These are phyloP conservation scores for Labroides dimidiatus DNA, from an alignment of 2,797 vertebrate genomes.

Conservation along the genomic window DNA sequence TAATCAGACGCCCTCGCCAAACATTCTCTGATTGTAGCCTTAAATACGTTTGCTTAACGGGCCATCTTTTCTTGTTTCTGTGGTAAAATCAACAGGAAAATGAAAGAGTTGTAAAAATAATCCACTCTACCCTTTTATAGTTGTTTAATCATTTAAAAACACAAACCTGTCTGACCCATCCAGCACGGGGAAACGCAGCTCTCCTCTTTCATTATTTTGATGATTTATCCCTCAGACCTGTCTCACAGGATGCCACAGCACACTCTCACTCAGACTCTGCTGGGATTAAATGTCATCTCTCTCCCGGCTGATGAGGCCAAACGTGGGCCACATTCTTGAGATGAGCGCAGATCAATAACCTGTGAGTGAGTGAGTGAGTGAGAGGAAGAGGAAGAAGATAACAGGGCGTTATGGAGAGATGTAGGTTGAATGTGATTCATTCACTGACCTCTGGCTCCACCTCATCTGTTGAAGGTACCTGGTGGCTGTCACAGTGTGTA, in stretches of 20 bases:
- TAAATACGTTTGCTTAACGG: no score
- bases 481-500: constrained; percentile 32
- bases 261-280: background rate
- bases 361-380: background rate
- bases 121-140: background rate
- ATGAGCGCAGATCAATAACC: constrained; percentile 32
- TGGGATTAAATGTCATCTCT: constrained; percentile 41
- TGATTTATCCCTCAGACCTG: rapidly evolving
- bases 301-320: constrained; percentile 11
- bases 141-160: background rate
- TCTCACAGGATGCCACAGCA: background rate
- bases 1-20: no score
- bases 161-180: background rate
- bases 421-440: constrained; percentile 12
- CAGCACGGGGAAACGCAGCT: background rate
- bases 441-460: constrained; percentile 41
- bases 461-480: constrained; percentile 49
- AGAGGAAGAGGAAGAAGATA: background rate
- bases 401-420: background rate
- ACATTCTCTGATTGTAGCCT: no score
- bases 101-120: no score
- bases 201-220: constrained; percentile 10
- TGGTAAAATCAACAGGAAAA: no score
- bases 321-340: background rate
- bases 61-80: no score